A percentile compares a stretch with the other conserved stretches of the same genome.
Conservation (phyloP, 2,888 invertebrate genomes). For the Microctonus aethiopoides region DNA sequence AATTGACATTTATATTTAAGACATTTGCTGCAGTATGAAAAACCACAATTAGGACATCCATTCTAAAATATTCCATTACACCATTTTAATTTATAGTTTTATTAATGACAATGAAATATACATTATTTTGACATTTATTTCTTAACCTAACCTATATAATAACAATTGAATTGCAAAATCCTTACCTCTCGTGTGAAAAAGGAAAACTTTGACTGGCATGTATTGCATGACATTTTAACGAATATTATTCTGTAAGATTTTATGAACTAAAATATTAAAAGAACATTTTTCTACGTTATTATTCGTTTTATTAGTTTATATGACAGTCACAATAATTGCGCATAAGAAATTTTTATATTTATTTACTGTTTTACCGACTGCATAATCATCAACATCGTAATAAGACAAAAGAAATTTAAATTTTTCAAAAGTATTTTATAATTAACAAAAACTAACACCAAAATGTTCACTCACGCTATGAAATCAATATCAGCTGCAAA, state of each 20-base stretch:
- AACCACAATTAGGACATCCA: constrained; percentile 86
- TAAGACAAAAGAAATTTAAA: too few species aligned
- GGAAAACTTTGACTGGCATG: constrained; percentile 78
- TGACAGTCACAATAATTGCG: neutral
- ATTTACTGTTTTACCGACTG: neutral
- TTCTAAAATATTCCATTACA: constrained; percentile 69
- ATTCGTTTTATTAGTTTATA: neutral
- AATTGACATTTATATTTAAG: constrained; percentile 78
- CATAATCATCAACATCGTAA: neutral
- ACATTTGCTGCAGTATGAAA: constrained; percentile 86
- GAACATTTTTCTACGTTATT: neutral
- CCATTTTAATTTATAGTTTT: constrained; percentile 31
- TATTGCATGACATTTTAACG: constrained; percentile 76
- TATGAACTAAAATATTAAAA: too few species aligned
- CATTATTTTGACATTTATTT: constrained; percentile 17
- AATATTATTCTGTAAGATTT: neutral
- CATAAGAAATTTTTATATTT: neutral
- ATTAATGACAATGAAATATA: neutral
- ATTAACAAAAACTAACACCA: neutral
- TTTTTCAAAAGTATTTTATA: neutral
- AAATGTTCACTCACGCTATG: neutral
- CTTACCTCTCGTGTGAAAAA: constrained; percentile 79
- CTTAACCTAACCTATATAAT: constrained; percentile 14
- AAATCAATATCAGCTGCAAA: neutral
- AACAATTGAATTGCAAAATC: constrained; percentile 13